Evolutionary conservation across 2,113 vertebrate species (phyloP).

Genomic region (Calyptommatus sinebrachiatus): DNA sequence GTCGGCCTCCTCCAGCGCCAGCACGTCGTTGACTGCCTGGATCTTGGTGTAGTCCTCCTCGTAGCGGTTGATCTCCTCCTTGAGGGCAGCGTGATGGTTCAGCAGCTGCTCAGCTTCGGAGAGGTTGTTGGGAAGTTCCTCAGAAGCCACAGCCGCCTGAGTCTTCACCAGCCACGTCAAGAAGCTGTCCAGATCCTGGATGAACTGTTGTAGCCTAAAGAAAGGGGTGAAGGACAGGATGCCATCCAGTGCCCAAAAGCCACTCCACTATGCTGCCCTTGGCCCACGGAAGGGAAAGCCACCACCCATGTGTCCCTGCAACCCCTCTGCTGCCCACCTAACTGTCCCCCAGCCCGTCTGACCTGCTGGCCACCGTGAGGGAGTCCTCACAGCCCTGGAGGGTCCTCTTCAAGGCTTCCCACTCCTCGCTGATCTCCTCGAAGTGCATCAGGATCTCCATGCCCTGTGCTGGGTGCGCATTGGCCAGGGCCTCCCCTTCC

Average conservation of each 20-base stretch:
- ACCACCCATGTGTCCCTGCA: no score
- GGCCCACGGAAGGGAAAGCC: neutral
- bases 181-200: conserved; percentile 89
- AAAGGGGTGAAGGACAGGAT: neutral
- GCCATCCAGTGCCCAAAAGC: neutral
- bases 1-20: conserved; percentile 85
- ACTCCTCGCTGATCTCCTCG: conserved; percentile 85
- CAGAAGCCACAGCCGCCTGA: conserved; percentile 76
- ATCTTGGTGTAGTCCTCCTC: conserved; percentile 90
- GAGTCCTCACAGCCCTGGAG: conserved; percentile 90
- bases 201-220: conserved; percentile 75
- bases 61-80: conserved; percentile 90
- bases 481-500: conserved; percentile 83
- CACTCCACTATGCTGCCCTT: no score
- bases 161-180: conserved; percentile 91
- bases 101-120: conserved; percentile 83
- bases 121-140: conserved; percentile 79
- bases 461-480: conserved; percentile 71
- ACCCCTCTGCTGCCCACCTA: neutral
- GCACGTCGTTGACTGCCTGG: conserved; percentile 84
- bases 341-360: neutral
- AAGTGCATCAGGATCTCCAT: conserved; percentile 85
- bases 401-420: conserved; percentile 83
- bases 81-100: conserved; percentile 83
- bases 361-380: conserved; percentile 73